Evolutionary conservation across 2,113 vertebrate genomes (phyloP), one percentile per base, ranked within the genome.

Genomic region (Sitta europaea): DNA sequence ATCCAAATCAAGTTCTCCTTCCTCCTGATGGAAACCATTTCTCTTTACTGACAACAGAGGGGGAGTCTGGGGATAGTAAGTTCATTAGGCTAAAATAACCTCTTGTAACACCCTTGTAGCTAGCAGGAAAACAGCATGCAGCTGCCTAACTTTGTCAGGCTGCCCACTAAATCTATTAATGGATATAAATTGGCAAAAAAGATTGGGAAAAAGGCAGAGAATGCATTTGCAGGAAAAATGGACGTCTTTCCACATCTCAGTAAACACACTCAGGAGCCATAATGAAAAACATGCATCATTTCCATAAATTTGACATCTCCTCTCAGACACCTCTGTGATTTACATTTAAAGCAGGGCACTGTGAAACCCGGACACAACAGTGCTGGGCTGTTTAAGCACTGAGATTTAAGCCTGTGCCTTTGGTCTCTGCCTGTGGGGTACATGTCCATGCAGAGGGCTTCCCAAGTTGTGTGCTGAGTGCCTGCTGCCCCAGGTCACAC

Each of bases 1-100:
- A 2, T 88, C 54, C 40, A 88, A 82, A 38, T 45, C 4, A 8
- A 91, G 36, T 33, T 82, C 50, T 76, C 20, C 23, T 27, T 89
- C 24, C 65, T 89, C 73, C 77, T 67, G 70, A 87, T 85, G 61
- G 77, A 87, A 95, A 75, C 28, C n/a, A 92, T 94, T 94, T 88
- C 61, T 93, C 53, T 68, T 81, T 43, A 45, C 74, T 82, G 77
- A 95, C 62, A 85, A 42, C n/a, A 36, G 21, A 86, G 11, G 1
- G 12, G 40, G 68, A 90, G 58, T 82, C 74, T 75, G 66, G 66
- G 88, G 66, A 90, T 53, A 93, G 51, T 23, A 93, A 89, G 77
- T 87, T 94, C 90, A 87, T 91, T 87, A 94, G 87, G 92, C 89
- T 93, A 92, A 94, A 95, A 93, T 61, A 92, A 93, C 74, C 66